phyloP scores from a whole-genome alignment of 2,888 invertebrate genomes.

The Sarcophaga rosellei region DNA sequence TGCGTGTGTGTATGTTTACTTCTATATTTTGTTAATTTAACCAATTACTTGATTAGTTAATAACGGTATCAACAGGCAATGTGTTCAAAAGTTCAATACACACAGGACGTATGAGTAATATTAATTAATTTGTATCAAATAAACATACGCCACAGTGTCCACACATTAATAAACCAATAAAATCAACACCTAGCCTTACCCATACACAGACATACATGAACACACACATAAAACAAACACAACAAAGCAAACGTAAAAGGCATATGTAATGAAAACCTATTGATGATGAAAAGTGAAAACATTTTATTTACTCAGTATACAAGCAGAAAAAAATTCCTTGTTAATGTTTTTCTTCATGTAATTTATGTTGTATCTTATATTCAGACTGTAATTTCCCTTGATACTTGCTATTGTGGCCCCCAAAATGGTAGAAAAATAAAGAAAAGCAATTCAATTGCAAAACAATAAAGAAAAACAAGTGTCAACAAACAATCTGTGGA shows the following conservation, averaged over 20 bases:
- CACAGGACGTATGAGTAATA: conserved; percentile 36
- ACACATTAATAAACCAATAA: neutral
- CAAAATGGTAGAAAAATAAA: too few relatives aligned
- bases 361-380: neutral
- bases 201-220: neutral
- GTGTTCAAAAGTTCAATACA: neutral
- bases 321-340: neutral
- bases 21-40: neutral
- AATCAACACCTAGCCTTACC: too few relatives aligned
- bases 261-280: neutral
- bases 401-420: conserved; percentile 6
- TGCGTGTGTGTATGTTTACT: too few relatives aligned
- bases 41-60: neutral
- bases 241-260: neutral
- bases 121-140: conserved; percentile 27
- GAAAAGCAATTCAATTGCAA: neutral
- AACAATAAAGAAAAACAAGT: neutral
- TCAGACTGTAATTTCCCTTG: conserved; percentile 33
- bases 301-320: neutral
- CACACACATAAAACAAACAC: neutral
- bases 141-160: conserved; percentile 28
- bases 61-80: neutral
- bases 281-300: neutral
- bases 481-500: neutral
- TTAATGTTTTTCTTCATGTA: neutral